A percentile compares a stretch with the other conserved stretches of the same genome.
phyloP scores from a whole-genome alignment of 2,888 invertebrate genomes.

The Daptonema setosum region DNA sequence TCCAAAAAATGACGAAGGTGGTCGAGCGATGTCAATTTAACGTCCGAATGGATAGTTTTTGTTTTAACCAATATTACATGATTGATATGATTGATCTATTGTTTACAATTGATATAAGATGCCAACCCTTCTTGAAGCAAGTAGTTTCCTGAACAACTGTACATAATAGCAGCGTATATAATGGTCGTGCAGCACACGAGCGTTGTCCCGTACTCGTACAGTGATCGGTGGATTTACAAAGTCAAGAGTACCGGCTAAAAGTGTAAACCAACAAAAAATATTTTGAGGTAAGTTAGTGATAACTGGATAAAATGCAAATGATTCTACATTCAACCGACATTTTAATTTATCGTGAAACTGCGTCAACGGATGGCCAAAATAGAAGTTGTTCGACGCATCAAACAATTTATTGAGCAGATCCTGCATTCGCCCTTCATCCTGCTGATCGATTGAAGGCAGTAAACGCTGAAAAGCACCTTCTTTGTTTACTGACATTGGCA shows the following conservation, averaged over 20 bases:
- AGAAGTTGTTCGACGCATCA: constrained; percentile 1
- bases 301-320: too few relatives aligned
- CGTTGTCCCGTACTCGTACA: constrained; percentile 8
- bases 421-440: neutral
- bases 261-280: too few relatives aligned
- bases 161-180: constrained; percentile 14
- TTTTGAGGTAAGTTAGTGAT: too few relatives aligned
- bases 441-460: neutral
- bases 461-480: neutral
- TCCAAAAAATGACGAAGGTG: too few relatives aligned
- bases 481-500: neutral
- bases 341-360: constrained; percentile 7
- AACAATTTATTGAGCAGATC: neutral
- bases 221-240: constrained; percentile 5
- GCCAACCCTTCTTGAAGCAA: constrained; percentile 11
- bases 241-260: constrained; percentile 7
- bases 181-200: constrained; percentile 13
- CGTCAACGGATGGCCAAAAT: constrained; percentile 9
- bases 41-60: too few relatives aligned
- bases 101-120: too few relatives aligned
- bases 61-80: too few relatives aligned
- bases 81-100: too few relatives aligned
- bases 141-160: constrained; percentile 10
- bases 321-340: neutral
- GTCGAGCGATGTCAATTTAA: too few relatives aligned